Percentiles rank a stretch among this genome's conserved stretches.
Conservation (phyloP, 2,888 invertebrate genomes). For the Xylota sylvarum region DNA sequence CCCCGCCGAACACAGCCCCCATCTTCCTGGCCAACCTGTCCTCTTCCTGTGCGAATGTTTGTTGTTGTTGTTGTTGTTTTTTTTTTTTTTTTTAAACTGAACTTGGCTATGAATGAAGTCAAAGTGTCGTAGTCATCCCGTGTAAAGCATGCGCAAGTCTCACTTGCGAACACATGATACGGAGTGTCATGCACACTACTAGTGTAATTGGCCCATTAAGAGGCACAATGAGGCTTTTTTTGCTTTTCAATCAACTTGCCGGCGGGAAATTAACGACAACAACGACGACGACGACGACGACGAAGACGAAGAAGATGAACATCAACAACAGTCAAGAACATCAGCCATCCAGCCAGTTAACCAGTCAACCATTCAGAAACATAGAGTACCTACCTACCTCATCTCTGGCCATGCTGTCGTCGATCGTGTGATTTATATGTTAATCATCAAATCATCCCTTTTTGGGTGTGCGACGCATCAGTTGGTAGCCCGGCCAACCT, state of each 20-base stretch:
- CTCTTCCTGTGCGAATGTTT: conserved; percentile 73
- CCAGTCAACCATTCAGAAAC: conserved; percentile 14
- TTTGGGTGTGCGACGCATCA: conserved; percentile 61
- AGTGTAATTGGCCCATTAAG: conserved; percentile 77
- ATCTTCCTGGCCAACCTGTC: conserved; percentile 52
- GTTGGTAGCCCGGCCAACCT: conserved; percentile 14
- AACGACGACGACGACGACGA: conserved; percentile 31
- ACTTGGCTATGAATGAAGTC: conserved; percentile 70
- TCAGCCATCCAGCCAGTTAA: conserved; percentile 11
- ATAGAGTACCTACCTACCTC: conserved; percentile 44
- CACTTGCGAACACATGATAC: conserved; percentile 75
- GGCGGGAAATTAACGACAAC: conserved; percentile 71
- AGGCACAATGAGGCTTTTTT: conserved; percentile 63
- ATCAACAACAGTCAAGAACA: conserved; percentile 38
- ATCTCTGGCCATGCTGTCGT: conserved; percentile 24
- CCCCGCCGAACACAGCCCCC: conserved; percentile 38
- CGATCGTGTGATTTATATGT: conserved; percentile 76
- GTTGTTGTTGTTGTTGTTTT: conserved; percentile 13
- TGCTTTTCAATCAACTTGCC: conserved; percentile 69
- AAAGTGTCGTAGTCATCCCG: conserved; percentile 65
- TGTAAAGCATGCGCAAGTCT: conserved; percentile 75
- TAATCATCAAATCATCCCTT: conserved; percentile 76
- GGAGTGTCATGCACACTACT: conserved; percentile 75
- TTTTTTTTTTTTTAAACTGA: conserved; percentile 38
- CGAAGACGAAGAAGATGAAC: conserved; percentile 26